Evolutionary conservation across 2,797 vertebrate species (phyloP).

Genomic region (Myotis myotis): DNA sequence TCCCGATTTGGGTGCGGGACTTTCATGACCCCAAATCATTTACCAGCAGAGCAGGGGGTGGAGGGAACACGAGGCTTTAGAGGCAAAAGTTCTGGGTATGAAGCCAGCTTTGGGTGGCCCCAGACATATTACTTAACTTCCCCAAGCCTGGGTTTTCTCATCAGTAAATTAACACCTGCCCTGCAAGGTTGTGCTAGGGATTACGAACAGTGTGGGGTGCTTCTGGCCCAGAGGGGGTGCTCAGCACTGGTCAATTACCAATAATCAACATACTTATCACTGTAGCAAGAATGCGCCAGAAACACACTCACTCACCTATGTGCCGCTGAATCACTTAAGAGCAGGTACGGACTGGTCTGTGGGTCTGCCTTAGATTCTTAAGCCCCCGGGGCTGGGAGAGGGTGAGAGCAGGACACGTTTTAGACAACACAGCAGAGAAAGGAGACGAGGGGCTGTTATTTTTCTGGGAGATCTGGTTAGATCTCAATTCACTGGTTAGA

Average conservation of each 20-base stretch:
- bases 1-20: not conserved
- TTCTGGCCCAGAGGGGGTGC: not conserved
- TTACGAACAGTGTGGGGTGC: not conserved
- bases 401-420: not conserved
- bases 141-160: not conserved
- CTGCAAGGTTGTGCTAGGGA: not conserved
- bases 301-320: not conserved
- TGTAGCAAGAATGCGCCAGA: not conserved
- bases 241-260: not conserved
- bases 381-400: not conserved
- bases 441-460: not conserved
- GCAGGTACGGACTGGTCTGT: not conserved
- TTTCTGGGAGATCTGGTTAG: not conserved
- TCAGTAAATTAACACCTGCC: not conserved
- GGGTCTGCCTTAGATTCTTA: not conserved
- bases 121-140: not conserved
- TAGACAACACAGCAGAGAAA: not conserved
- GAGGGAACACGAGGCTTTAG: not conserved
- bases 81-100: not conserved
- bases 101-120: not conserved
- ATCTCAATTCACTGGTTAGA: not conserved
- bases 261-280: not conserved
- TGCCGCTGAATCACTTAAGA: not conserved
- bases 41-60: slow-evolving; percentile 20
- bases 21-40: slow-evolving; percentile 51